phyloP scores from a whole-genome alignment of 1,140 invertebrate genomes.

The Cydia splendana region DNA sequence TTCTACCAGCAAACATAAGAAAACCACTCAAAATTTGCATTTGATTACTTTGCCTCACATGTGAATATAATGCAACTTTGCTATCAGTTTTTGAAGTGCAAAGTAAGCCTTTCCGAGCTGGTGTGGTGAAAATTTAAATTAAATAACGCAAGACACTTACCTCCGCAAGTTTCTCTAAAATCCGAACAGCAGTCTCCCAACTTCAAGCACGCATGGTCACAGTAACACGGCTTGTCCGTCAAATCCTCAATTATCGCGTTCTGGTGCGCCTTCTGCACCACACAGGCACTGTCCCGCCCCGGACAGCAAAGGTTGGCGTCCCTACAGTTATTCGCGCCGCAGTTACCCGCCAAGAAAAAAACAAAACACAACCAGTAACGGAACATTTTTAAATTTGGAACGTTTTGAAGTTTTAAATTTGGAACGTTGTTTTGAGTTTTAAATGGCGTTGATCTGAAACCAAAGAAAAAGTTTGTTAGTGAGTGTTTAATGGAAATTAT shows the following conservation, averaged over 20 bases:
- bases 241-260: constrained; percentile 91
- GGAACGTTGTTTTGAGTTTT: constrained; percentile 9
- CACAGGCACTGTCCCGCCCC: constrained; percentile 91
- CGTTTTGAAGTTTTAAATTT: constrained; percentile 32
- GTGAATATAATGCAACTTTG: no score
- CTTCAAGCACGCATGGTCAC: constrained; percentile 93
- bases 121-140: no score
- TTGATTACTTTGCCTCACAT: no score
- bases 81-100: no score
- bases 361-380: constrained; percentile 66
- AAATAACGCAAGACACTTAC: constrained; percentile 71
- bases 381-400: constrained; percentile 52
- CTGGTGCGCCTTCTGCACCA: constrained; percentile 90
- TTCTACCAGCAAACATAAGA: no score
- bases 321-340: constrained; percentile 82
- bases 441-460: constrained; percentile 41
- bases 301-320: constrained; percentile 89
- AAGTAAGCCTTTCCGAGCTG: no score
- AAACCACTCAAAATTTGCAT: no score
- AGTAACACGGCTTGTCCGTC: constrained; percentile 92
- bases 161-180: constrained; percentile 92
- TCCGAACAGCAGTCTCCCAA: constrained; percentile 92
- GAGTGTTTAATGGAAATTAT: not conserved
- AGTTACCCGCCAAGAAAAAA: constrained; percentile 60
- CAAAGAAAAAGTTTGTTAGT: constrained; percentile 36